Base-by-base conservation (phyloP, 2,888 invertebrate genomes). In the Platycheirus albimanus region DNA sequence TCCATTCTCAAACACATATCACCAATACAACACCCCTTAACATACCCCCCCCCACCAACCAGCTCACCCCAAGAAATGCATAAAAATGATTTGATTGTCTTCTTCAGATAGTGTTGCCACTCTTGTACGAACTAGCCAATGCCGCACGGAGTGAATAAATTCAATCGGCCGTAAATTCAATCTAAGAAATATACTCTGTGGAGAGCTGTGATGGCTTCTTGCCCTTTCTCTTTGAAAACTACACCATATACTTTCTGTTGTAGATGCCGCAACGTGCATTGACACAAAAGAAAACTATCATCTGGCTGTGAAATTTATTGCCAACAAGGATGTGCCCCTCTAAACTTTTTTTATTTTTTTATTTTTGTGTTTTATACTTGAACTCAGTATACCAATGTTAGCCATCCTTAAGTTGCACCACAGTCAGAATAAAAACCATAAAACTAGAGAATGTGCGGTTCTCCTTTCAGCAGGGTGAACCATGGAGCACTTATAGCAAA, bases 231-330 rank as follows among this genome's bases (percentile, higher is more conserved):
- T 13, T 6, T 13, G 13, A n/a, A 2, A 41, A 13, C n/a, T 5
- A 56, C 20, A 13, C n/a, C 6, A 17, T 11, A 51, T 11, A 24
- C 20, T n/a, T n/a, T 0, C 13, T n/a, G 5, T 28, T 3, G 3
- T 24, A 56, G 24, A 30, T 77, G 56, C 63, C 72, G 52, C 78
- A 78, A 74, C 78, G 72, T 83, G 69, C 78, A 83, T 51, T 78
- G 83, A 83, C 83, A 83, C 78, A 78, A 83, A 83, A 78, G 83
- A 83, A 83, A 78, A 83, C 83, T 83, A 83, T 83, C 78, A 83
- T 83, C 83, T 83, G 83, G 78, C 77, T 52, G 30, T 51, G 41
- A 74, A 83, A 83, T 83, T 83, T 83, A 83, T 83, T 64, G 45
- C 83, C 78, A 83, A 52, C 78, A 83, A 72, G 66, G 66, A 78